These are phyloP conservation scores for Epinotia demarniana DNA, from an alignment of 2,888 invertebrate genomes.

Conservation along the genomic window DNA sequence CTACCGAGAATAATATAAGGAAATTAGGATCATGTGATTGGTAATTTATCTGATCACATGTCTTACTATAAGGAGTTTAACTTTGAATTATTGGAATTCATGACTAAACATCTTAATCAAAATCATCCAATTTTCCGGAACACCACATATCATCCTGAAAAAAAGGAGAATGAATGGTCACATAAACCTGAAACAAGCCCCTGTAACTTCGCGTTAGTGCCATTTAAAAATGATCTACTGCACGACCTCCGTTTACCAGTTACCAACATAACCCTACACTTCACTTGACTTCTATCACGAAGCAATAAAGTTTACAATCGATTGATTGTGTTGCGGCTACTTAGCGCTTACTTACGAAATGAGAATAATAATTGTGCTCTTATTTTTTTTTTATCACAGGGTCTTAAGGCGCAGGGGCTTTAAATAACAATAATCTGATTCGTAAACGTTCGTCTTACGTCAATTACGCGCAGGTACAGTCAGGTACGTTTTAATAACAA, in stretches of 20 bases:
- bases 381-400: background rate
- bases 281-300: background rate
- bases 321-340: background rate
- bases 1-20: conserved; percentile 17
- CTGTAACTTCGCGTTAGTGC: conserved; percentile 25
- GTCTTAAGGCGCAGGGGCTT: background rate
- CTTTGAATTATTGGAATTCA: background rate
- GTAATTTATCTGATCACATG: background rate
- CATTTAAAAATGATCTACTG: conserved; percentile 37
- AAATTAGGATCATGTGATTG: background rate
- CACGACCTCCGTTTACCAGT: conserved; percentile 7
- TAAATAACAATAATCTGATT: conserved; percentile 6
- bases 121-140: conserved; percentile 31
- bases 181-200: conserved; percentile 31
- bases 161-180: conserved; percentile 28
- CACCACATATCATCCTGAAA: conserved; percentile 17
- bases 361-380: background rate
- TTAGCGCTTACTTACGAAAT: background rate
- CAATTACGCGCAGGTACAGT: conserved; percentile 24
- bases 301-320: background rate
- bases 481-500: conserved; percentile 36
- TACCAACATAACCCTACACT: conserved; percentile 12
- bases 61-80: background rate
- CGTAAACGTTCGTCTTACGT: conserved; percentile 20
- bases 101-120: conserved; percentile 17